Base-by-base conservation (phyloP, 2,113 vertebrate genomes). In the Elaphurus davidianus region DNA sequence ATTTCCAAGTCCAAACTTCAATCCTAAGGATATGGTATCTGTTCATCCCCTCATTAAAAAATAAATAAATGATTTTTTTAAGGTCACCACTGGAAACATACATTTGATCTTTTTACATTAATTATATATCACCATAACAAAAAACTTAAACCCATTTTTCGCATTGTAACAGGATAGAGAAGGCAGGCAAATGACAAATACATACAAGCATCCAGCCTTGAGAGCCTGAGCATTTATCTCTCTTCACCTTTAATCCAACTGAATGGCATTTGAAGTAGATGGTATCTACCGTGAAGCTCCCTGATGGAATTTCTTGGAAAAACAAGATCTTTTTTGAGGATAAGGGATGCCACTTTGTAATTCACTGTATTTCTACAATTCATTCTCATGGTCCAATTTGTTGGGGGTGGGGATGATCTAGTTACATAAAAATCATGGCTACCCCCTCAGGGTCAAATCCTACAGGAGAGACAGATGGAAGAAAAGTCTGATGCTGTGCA, bases 131-230 rank as follows among this genome's bases (percentile, higher is more conserved):
- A 83, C 15, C 52, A 93, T 21, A 88, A 87, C 74, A 2, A 87
- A 85, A 11, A 87, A 92, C 88, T 52, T 88, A 85, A 97, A 78
- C 40, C 79, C 23, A 81, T 64, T 86, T 87, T 95, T 97, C 47
- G 94, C 19, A 47, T 36, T 55, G 87, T 36, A 90, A 90, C 84
- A 12, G 52, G 17, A 79, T 45, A 52, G 9, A 92, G 47, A 94
- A 87, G 30, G 55, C 54, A 83, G 88, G 13, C 3, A 78, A 95
- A 0, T 87, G 43, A 90, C 2, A 95, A 97, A 93, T 57, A 90
- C 1, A 62, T 50, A 91, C 2, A 81, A 71, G 23, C 30, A 27
- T 21, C 12, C 21, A 40, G 36, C 9, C 6, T 54, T 78, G n/a
- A 57, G 6, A 88, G 13, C 36, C 21, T 87, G 5, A 87, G 12